Conservation (phyloP, 1,140 invertebrate species). For the Globodera ellingtonae region DNA sequence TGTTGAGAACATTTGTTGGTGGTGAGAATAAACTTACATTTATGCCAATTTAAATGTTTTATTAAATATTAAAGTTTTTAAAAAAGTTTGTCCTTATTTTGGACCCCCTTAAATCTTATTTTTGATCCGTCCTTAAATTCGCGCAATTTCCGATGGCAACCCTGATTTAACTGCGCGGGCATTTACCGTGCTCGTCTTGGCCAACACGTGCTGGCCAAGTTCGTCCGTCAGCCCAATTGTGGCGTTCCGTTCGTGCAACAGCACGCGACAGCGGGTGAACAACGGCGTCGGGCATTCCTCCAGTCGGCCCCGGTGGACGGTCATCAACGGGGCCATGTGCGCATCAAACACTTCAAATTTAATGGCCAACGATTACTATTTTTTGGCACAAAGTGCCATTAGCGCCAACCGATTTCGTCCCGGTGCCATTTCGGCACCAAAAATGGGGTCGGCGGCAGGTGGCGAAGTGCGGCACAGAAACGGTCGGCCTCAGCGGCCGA, state of each 20-base stretch:
- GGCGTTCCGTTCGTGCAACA: not conserved
- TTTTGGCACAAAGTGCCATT: not conserved
- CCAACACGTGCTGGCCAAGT: not conserved
- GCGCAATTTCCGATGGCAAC: too few relatives aligned
- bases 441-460: not conserved
- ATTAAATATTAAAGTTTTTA: too few relatives aligned
- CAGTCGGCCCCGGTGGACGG: not conserved
- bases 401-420: not conserved
- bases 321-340: not conserved
- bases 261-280: not conserved
- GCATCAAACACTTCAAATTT: not conserved
- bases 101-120: too few relatives aligned
- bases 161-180: too few relatives aligned
- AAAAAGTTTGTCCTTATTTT: too few relatives aligned
- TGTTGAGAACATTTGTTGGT: too few relatives aligned
- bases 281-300: not conserved
- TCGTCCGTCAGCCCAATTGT: not conserved
- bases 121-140: too few relatives aligned
- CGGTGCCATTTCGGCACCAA: not conserved
- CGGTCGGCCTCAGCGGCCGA: not conserved
- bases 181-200: not conserved
- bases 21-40: too few relatives aligned
- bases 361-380: too few relatives aligned
- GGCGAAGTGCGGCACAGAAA: not conserved
- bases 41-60: too few relatives aligned